Percentiles rank a stretch among this genome's conserved stretches.
phyloP scores from a whole-genome alignment of 2,113 vertebrate genomes.

The Anolis sagrei region DNA sequence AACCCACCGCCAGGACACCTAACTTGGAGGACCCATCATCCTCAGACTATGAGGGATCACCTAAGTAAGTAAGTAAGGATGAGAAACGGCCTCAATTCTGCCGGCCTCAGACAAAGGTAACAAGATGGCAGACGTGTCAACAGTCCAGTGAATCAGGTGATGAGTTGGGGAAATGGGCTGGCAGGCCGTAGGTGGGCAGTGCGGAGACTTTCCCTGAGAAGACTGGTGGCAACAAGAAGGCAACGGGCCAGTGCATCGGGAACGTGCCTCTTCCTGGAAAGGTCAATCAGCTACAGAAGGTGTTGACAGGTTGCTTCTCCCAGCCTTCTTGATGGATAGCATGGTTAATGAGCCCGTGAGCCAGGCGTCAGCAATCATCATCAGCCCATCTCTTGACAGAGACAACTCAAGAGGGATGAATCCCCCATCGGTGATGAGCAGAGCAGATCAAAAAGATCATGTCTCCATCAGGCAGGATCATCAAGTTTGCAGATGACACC shows the following conservation, averaged over 20 bases:
- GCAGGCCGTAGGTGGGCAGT: not conserved
- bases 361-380: not conserved
- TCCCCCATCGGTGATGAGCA: not conserved
- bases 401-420: fast-evolving
- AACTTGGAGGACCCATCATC: too few species aligned
- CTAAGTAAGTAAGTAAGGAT: too few species aligned
- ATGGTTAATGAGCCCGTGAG: not conserved
- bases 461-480: too few species aligned
- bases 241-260: not conserved
- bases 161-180: not conserved
- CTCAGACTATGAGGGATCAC: too few species aligned
- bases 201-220: slow-evolving; percentile 15
- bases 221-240: slow-evolving; percentile 3
- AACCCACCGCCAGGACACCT: too few species aligned
- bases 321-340: not conserved
- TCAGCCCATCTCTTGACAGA: not conserved
- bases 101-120: slow-evolving; percentile 30
- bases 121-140: slow-evolving; percentile 32
- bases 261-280: too few species aligned
- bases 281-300: too few species aligned
- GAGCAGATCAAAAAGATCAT: fast-evolving
- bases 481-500: too few species aligned
- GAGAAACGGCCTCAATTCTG: slow-evolving; percentile 25
- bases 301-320: slow-evolving; percentile 38
- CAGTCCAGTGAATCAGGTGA: slow-evolving; percentile 12